Percentiles rank a stretch among this genome's conserved stretches.
These are phyloP conservation scores for Schmidtea mediterranea DNA, from an alignment of 1,140 invertebrate species.

Conservation along the genomic window DNA sequence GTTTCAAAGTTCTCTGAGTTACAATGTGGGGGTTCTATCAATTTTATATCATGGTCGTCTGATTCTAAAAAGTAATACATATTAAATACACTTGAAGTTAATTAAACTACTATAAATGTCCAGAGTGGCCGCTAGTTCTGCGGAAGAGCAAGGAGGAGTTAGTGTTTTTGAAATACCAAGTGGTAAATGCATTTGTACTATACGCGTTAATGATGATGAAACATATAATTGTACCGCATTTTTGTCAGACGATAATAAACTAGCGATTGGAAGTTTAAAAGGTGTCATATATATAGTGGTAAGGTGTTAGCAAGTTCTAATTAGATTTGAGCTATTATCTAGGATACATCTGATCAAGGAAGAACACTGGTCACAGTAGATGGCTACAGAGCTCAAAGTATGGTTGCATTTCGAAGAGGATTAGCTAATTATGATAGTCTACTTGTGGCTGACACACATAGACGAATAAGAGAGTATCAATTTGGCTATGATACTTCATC, in stretches of 20 bases:
- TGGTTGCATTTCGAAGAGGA: neutral
- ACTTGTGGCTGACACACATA: too few relatives aligned
- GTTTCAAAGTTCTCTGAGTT: neutral
- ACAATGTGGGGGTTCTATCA: neutral
- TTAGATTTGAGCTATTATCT: too few relatives aligned
- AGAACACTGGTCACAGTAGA: neutral
- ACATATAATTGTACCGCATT: neutral
- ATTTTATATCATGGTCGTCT: slow-evolving; percentile 1
- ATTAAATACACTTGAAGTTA: too few relatives aligned
- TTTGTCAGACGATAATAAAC: neutral
- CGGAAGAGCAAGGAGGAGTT: neutral
- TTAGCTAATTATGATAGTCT: neutral
- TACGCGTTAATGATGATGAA: slow-evolving; percentile 2
- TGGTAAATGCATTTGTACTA: neutral
- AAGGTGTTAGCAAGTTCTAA: too few relatives aligned
- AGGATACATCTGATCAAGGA: neutral
- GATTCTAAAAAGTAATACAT: slow-evolving; percentile 3
- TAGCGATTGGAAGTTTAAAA: slow-evolving; percentile 1
- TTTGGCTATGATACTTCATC: too few relatives aligned
- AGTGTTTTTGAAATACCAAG: neutral
- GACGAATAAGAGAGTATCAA: too few relatives aligned
- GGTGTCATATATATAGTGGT: neutral
- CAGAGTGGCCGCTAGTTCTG: neutral
- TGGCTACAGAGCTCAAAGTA: neutral
- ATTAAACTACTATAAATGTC: too few relatives aligned